These are phyloP conservation scores for Caenorhabditis japonica DNA, from an alignment of 2,888 invertebrate species.

Conservation along the genomic window DNA sequence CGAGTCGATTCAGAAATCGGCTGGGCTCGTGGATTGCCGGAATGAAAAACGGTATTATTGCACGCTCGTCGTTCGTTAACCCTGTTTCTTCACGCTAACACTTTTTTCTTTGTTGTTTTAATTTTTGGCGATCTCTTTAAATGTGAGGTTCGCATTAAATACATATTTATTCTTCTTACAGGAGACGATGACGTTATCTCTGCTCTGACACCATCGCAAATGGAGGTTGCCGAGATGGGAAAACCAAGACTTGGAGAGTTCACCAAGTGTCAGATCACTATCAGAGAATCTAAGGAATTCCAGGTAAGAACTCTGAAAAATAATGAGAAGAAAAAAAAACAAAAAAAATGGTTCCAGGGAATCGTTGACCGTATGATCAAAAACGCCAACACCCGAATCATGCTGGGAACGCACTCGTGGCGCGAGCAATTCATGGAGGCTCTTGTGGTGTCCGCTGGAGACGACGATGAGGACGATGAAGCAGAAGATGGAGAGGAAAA, in stretches of 20 bases:
- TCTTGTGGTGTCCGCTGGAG: constrained; percentile 80
- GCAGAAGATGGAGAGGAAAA: constrained; percentile 76
- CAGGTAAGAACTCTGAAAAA: constrained; percentile 83
- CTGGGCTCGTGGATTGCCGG: constrained; percentile 71
- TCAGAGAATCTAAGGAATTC: constrained; percentile 98
- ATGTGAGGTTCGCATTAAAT: constrained; percentile 8
- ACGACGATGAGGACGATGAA: constrained; percentile 75
- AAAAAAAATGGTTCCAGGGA: constrained; percentile 60
- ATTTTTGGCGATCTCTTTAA: constrained; percentile 13
- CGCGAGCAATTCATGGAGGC: constrained; percentile 98
- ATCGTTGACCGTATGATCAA: constrained; percentile 96
- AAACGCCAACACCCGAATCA: constrained; percentile 93
- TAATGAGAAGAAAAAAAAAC: too few species aligned
- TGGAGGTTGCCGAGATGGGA: constrained; percentile 83
- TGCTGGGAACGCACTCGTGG: constrained; percentile 95
- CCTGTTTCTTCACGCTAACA: constrained; percentile 39
- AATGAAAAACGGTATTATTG: constrained; percentile 65
- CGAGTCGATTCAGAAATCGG: constrained; percentile 63
- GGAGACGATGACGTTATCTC: constrained; percentile 60
- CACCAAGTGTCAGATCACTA: constrained; percentile 87
- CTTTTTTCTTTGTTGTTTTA: constrained; percentile 10
- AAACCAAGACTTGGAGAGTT: constrained; percentile 91
- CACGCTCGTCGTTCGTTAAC: constrained; percentile 24
- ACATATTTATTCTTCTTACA: constrained; percentile 20
- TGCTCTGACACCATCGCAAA: constrained; percentile 77